Evolutionary conservation across 1,140 invertebrate species (phyloP).

Genomic region (Drosophila mauritiana): DNA sequence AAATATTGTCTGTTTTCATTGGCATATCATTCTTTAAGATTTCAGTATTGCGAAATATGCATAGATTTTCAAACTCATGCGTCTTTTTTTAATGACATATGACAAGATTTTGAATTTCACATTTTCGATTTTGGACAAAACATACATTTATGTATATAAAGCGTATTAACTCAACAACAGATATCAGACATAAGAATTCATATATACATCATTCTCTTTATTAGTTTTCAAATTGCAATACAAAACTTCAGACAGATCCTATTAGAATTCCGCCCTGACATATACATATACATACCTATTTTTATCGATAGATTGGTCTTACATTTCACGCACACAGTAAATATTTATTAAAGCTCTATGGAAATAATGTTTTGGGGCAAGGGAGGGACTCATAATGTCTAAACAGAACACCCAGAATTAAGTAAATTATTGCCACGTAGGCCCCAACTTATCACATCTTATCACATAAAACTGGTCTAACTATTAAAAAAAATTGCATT

Average conservation of each 20-base stretch:
- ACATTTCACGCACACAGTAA: conserved; percentile 3
- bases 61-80: too few species aligned
- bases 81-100: too few species aligned
- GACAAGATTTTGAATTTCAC: too few species aligned
- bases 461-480: conserved; percentile 55
- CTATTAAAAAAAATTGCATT: conserved; percentile 13
- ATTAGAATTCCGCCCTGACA: conserved; percentile 8
- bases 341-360: conserved; percentile 29
- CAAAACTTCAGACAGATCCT: conserved; percentile 5
- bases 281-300: background rate
- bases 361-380: conserved; percentile 5
- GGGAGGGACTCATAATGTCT: conserved; percentile 13
- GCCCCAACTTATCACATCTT: conserved; percentile 59
- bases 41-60: too few species aligned
- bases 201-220: conserved; percentile 24
- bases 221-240: conserved; percentile 22
- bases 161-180: too few species aligned
- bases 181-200: background rate
- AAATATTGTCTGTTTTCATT: too few species aligned
- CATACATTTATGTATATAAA: background rate
- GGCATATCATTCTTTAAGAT: too few species aligned
- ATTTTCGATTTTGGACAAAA: too few species aligned
- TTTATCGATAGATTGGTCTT: conserved; percentile 15
- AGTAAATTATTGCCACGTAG: conserved; percentile 13
- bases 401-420: conserved; percentile 46